Base-by-base conservation (phyloP, 2,888 invertebrate species). In the Sesamia inferens region DNA sequence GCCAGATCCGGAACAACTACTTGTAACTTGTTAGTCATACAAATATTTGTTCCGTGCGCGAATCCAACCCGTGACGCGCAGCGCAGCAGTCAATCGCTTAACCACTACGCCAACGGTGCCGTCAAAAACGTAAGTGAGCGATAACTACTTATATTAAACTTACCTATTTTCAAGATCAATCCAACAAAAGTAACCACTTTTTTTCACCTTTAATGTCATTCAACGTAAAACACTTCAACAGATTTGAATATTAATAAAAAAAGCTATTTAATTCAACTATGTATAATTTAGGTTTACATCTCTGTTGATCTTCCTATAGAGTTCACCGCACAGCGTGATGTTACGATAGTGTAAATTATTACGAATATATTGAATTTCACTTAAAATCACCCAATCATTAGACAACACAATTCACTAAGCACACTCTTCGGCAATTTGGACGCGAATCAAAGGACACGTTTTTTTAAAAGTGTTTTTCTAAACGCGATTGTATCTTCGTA, bases 121-220 rank as follows among this genome's bases (percentile, higher is more conserved):
- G 31, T 31, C 31, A 31, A 31, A 31, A 31, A 31, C 31, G 31
- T 31, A 31, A 31, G 2, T 31, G 31, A 31, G 31, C 31, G 31
- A 2, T 31, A 31, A 1, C 31, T 31, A 31, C n/a, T n/a, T n/a
- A 51, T 51, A 3, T 16, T 54, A n/a, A 39, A 71, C 71, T 0
- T 24, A 71, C 71, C 19, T 58, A 48, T 48, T 71, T 71, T 47
- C 1, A 5, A 39, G 5, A n/a, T 5, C 19, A 71, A 71, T 71
- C 71, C 71, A 24, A 71, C 19, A 6, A 2, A 19, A 47, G n/a
- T 31, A 31, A 31, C 31, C 71, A 55, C 71, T 54, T 31, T 42
- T 42, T 5, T 5, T n/a, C 2, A 31, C 39, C 57, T 39, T 58
- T 8, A 39, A 4, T 39, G 6, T 19, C 22, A 71, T 39, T 47